Conservation (phyloP, 1,140 invertebrate genomes). For the Aphelenchoides besseyi region DNA sequence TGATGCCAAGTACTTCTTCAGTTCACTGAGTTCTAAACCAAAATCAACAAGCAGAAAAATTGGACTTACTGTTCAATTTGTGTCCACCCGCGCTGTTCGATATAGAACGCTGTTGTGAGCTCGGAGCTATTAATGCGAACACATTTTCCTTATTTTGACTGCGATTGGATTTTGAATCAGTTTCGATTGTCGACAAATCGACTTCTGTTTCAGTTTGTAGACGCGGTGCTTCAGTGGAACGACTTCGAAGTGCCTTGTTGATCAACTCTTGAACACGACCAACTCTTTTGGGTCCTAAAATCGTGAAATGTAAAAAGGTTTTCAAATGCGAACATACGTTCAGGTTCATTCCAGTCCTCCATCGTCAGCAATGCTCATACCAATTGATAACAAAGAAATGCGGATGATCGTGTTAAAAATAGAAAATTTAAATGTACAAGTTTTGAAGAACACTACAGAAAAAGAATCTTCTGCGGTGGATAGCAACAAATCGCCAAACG, state of each 20-base stretch:
- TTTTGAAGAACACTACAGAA: too few species aligned
- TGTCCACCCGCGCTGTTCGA: background rate
- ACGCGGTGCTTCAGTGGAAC: background rate
- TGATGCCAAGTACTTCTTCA: background rate
- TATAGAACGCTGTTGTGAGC: background rate
- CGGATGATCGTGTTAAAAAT: too few species aligned
- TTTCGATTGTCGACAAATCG: background rate
- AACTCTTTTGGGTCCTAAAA: background rate
- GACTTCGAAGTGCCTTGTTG: background rate
- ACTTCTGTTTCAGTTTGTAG: background rate
- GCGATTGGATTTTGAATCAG: background rate
- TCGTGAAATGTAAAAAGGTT: too few species aligned
- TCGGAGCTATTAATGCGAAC: background rate
- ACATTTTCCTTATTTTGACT: background rate
- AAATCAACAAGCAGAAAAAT: background rate
- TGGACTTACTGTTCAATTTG: background rate
- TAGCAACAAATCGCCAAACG: too few species aligned
- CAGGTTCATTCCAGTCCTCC: too few species aligned
- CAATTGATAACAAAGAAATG: too few species aligned
- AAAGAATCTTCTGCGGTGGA: too few species aligned
- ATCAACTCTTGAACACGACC: background rate
- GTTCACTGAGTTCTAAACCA: background rate
- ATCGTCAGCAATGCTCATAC: too few species aligned
- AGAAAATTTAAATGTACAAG: too few species aligned
- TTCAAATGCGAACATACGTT: too few species aligned